Conservation (phyloP, 2,797 vertebrate genomes). For the Halcyon smyrnensis region DNA sequence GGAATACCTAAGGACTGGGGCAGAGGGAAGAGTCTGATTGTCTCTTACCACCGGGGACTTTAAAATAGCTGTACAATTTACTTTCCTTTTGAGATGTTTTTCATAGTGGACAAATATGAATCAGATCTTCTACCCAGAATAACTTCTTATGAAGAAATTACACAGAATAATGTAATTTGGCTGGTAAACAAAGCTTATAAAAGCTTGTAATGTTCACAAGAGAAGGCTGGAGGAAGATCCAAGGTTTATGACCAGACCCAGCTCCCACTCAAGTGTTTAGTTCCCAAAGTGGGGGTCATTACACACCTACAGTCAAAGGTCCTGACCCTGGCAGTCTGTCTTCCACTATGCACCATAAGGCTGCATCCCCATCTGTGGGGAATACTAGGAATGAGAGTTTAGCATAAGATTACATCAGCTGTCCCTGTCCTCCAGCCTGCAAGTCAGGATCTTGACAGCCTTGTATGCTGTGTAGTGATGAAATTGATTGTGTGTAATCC, state of each 20-base stretch:
- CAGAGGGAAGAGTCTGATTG: neutral
- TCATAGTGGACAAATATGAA: neutral
- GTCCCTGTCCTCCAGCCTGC: neutral
- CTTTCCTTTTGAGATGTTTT: neutral
- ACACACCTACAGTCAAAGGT: neutral
- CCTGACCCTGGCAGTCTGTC: neutral
- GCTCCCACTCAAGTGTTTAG: neutral
- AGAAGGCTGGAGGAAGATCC: neutral
- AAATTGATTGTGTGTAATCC: neutral
- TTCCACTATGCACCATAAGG: accelerated
- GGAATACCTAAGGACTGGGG: neutral
- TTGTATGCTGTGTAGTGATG: neutral
- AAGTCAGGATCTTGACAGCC: neutral
- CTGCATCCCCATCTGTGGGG: neutral
- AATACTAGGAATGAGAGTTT: neutral
- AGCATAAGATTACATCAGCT: neutral
- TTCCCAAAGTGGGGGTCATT: neutral
- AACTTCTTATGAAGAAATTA: neutral
- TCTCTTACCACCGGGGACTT: neutral
- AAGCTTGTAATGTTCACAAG: neutral
- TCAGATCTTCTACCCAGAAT: neutral
- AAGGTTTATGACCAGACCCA: neutral
- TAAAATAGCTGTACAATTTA: neutral
- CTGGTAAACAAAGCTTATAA: neutral
- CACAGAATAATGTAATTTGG: neutral